Evolutionary conservation across 1,140 invertebrate genomes (phyloP), one percentile per base, ranked within the genome.

Genomic region (Mya arenaria): DNA sequence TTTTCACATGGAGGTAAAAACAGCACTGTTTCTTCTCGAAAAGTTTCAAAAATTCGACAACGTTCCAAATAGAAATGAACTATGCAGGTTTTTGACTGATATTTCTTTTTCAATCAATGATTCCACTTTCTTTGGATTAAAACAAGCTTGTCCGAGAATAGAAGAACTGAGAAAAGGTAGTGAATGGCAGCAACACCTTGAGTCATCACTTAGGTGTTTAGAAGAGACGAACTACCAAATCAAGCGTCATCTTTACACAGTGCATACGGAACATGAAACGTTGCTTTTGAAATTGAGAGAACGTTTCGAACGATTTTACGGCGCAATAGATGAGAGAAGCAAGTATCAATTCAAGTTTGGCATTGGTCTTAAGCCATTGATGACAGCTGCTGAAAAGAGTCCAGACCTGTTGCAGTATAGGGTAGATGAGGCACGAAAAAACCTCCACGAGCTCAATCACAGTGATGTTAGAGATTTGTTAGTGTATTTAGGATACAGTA

Each of bases 301-400:
- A 55, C 55, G 62, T n/a, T 77, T 65, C 25, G 74, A 77, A 66
- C 23, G 62, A 17, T 77, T 77, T 77, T 77, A 77, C 39, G 74
- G 74, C 4, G 41, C 55, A 39, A 6, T n/a, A 28, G 74, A 65
- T 52, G n/a, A 19, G 10, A 65, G 48, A 23, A n/a, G 13, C 19
- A 66, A 66, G n/a, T 77, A 65, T 19, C 37, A 77, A 28, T 77
- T 77, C 32, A 77, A 32, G 25, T 65, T 63, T 52, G 74, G 74
- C 17, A 32, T 77, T 10, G 74, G 74, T 52, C 37, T 77, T 4
- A 77, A 77, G 36, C 74, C 62, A n/a, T 39, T 77, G 19, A 77
- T 77, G 74, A 60, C 19, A 23, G 74, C 74, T 8, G 34, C 52
- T 13, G 58, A 77, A n/a, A 48, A 60, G 23, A 41, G 36, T 5